phyloP scores from a whole-genome alignment of 2,113 vertebrate species.

The Percina caprodes region DNA sequence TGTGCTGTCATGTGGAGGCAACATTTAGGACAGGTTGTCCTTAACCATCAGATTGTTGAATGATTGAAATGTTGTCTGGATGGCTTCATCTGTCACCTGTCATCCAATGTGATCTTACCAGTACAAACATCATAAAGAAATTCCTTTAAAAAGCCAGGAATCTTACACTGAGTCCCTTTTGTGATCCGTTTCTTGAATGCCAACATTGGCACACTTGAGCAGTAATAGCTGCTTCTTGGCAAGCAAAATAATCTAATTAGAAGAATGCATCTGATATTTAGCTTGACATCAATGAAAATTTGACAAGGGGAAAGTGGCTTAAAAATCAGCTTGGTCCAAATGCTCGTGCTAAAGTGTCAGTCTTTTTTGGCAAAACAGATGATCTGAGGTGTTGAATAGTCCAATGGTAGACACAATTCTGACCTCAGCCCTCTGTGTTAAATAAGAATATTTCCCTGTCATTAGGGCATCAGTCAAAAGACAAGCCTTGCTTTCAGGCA shows the following conservation, averaged over 20 bases:
- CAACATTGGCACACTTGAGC: not conserved
- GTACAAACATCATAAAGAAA: constrained; percentile 2
- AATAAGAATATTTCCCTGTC: constrained; percentile 7
- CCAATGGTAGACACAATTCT: not conserved
- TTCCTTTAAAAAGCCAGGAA: not conserved
- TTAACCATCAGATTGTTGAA: constrained; percentile 10
- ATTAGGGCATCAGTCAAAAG: not conserved
- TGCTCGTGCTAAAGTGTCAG: not conserved
- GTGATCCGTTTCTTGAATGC: not conserved
- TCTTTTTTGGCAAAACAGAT: constrained; percentile 21
- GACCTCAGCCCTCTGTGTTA: constrained; percentile 9
- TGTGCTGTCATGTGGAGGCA: not conserved
- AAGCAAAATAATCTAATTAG: constrained; percentile 17
- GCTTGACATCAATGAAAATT: constrained; percentile 12
- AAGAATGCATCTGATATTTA: constrained; percentile 15
- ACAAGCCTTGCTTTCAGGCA: not conserved
- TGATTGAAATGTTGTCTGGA: constrained; percentile 1
- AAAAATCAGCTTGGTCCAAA: not conserved
- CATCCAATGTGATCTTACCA: not conserved
- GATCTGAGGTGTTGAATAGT: constrained; percentile 9
- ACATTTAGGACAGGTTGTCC: not conserved
- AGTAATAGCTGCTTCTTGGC: constrained; percentile 1
- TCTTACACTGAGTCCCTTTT: constrained; percentile 7
- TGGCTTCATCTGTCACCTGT: constrained; percentile 1
- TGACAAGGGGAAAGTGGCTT: constrained; percentile 5